A percentile compares a stretch with the other conserved stretches of the same genome.
These are phyloP conservation scores for Rhabdomys dilectus DNA, from an alignment of 2,113 vertebrate genomes.

Conservation along the genomic window DNA sequence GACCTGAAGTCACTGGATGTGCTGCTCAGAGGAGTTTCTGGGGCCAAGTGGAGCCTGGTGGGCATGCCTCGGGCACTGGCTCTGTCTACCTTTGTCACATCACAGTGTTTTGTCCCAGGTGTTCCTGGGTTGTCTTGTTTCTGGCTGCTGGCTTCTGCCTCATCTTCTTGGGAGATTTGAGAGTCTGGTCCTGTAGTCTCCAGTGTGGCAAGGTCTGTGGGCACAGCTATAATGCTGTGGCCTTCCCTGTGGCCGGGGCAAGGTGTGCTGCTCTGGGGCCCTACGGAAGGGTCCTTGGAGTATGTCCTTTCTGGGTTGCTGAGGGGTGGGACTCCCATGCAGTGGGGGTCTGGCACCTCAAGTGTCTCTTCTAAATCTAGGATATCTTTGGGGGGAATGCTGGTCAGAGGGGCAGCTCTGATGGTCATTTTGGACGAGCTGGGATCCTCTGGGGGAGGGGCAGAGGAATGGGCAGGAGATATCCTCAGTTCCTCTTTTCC, in stretches of 20 bases:
- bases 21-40: not conserved
- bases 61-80: not conserved
- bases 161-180: not conserved
- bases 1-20: not conserved
- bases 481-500: not conserved
- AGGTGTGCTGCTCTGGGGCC: constrained; percentile 78
- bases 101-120: not conserved
- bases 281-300: constrained; percentile 33
- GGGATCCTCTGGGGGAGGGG: not conserved
- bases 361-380: constrained; percentile 15
- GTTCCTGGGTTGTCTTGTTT: not conserved
- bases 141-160: not conserved
- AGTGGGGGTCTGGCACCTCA: constrained; percentile 46
- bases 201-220: not conserved
- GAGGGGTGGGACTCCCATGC: constrained; percentile 43
- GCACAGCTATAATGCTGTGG: not conserved
- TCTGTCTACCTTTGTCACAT: not conserved
- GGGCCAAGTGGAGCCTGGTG: not conserved
- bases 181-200: not conserved
- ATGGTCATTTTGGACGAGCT: not conserved
- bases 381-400: not conserved
- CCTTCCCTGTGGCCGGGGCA: constrained; percentile 64
- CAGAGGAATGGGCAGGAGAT: not conserved
- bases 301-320: fast-evolving
- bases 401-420: not conserved